phyloP scores from a whole-genome alignment of 2,113 vertebrate genomes.

The Engystomops pustulosus region DNA sequence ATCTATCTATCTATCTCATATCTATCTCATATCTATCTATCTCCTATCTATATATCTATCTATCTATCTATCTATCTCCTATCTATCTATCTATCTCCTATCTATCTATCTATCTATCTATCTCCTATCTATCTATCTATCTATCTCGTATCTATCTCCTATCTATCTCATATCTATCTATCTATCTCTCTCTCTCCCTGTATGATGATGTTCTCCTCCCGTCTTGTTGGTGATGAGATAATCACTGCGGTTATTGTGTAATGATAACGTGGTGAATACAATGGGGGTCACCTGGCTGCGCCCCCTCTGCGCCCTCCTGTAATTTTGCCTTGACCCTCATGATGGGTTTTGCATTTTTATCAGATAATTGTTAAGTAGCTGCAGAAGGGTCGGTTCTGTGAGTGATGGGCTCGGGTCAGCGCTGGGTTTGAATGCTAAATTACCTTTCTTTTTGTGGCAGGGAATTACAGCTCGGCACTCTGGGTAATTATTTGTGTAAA shows the following conservation, averaged over 20 bases:
- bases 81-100: background rate
- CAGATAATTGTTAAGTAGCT: constrained; percentile 10
- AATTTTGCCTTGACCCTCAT: constrained; percentile 7
- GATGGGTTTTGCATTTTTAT: constrained; percentile 14
- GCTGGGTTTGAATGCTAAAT: constrained; percentile 10
- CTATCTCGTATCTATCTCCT: background rate
- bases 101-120: constrained; percentile 4
- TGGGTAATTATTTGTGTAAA: constrained; percentile 28
- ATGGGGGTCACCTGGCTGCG: background rate
- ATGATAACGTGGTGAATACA: constrained; percentile 12
- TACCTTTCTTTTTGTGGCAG: constrained; percentile 8
- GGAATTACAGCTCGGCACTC: background rate
- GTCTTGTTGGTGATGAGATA: background rate
- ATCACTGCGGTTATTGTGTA: background rate
- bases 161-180: background rate
- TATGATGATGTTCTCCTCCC: no score
- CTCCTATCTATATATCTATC: background rate
- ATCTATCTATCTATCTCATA: background rate
- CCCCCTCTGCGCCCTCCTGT: background rate
- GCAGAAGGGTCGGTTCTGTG: background rate
- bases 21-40: background rate
- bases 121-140: background rate
- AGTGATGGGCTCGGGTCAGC: constrained; percentile 18
- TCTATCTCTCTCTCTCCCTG: background rate
- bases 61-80: background rate